Percentiles rank a stretch among this genome's conserved stretches.
Conservation (phyloP, 2,888 invertebrate genomes). For the Pelosia muscerda region DNA sequence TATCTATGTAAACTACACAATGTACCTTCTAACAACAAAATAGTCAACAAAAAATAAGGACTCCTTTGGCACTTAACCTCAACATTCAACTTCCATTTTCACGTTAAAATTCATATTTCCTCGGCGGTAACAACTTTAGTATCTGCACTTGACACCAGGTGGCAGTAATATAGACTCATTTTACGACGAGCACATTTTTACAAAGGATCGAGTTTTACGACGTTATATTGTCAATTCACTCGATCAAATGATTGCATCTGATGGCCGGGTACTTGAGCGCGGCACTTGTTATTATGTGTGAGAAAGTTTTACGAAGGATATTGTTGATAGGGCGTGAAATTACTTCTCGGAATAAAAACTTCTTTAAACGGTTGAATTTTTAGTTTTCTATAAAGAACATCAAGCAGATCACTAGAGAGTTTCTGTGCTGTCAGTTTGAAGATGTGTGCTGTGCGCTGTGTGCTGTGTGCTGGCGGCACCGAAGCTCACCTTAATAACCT, state of each 20-base stretch:
- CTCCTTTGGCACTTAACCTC: not conserved
- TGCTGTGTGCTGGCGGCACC: no score
- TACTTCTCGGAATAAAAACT: not conserved
- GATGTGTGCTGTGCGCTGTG: no score
- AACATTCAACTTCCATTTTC: not conserved
- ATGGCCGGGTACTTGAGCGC: constrained; percentile 5
- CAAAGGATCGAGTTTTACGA: constrained; percentile 46
- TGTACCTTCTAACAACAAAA: not conserved
- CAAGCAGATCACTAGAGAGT: no score
- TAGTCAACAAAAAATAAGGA: not conserved
- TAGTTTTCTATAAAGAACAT: no score
- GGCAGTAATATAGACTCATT: constrained; percentile 44
- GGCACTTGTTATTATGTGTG: not conserved
- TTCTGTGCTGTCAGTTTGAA: no score
- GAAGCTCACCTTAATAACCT: no score
- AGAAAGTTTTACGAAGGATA: not conserved
- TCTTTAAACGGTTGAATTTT: no score
- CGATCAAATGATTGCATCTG: constrained; percentile 32
- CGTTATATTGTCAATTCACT: constrained; percentile 33
- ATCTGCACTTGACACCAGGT: constrained; percentile 34
- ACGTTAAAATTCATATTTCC: constrained; percentile 12
- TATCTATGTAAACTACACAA: no score
- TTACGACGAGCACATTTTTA: constrained; percentile 43
- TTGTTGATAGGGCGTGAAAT: not conserved
- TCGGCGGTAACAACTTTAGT: constrained; percentile 14